Base-by-base conservation (phyloP, 2,888 invertebrate species). In the Tiphia femorata region DNA sequence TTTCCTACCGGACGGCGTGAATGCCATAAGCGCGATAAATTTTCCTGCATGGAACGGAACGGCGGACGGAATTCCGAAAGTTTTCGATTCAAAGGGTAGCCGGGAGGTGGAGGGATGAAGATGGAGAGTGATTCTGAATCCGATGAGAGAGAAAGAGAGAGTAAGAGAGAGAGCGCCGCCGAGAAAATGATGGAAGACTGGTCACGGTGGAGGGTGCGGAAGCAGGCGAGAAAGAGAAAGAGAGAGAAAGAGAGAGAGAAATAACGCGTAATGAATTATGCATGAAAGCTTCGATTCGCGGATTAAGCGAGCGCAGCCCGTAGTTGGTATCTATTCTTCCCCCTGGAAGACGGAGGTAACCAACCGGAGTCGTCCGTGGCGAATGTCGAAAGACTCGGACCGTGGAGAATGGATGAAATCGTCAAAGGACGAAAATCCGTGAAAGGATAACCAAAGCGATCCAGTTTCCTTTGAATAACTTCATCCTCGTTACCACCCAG, bases 281-380 rank as follows among this genome's bases (percentile, higher is more conserved):
- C 81, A 81, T 80, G 73, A 78, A 78, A 79, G 79, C 79, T 81
- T 81, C 80, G 81, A 82, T 82, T 82, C 80, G 77, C 78, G 80
- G 79, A 80, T 79, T 79, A 80, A 79, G 73, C 73, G 74, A 69
- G 77, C 76, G 70, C 72, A 67, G 70, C 67, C 58, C 58, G 59
- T 62, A 59, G 66, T 67, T 70, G 70, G 70, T 74, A 72, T 72
- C 73, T 73, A 73, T 77, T 75, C 72, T 73, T 69, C 64, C 65
- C 42, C 49, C 53, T 49, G 58, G 55, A 57, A 69, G 62, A 48
- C 62, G 62, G 58, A 64, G 58, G 62, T 62, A 59, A 62, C 69
- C 66, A 54, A 58, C 59, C 61, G 58, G 53, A 64, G 57, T 58
- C 65, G 64, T 50, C 67, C 72, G 67, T 70, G 60, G 69, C 67